Conservation (phyloP, 2,797 vertebrate genomes). For the Ctenosaura bakeri region DNA sequence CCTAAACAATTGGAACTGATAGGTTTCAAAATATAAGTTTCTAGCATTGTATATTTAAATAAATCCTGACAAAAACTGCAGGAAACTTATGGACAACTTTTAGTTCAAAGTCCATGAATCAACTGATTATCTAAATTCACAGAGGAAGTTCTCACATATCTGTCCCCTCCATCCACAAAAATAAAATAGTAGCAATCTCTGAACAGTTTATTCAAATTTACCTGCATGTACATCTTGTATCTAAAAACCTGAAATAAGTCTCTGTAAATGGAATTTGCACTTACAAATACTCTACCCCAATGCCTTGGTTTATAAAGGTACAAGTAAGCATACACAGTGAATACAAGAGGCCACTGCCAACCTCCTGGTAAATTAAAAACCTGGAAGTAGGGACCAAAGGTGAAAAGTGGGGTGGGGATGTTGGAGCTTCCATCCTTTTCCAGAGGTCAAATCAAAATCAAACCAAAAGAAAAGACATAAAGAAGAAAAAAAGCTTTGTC, state of each 20-base stretch:
- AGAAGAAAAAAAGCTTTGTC: not conserved
- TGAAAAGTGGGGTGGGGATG: too few relatives aligned
- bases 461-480: not conserved
- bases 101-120: too few relatives aligned
- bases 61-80: not conserved
- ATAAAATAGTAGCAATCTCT: too few relatives aligned
- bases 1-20: not conserved
- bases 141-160: too few relatives aligned
- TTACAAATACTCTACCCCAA: not conserved
- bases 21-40: not conserved
- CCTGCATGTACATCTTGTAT: not conserved
- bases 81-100: not conserved
- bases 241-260: not conserved
- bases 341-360: not conserved
- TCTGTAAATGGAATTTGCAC: not conserved
- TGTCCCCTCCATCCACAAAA: too few relatives aligned
- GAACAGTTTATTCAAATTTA: not conserved
- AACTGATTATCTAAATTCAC: too few relatives aligned
- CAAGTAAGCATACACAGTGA: not conserved
- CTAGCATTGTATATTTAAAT: not conserved
- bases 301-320: not conserved
- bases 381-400: not conserved
- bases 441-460: not conserved
- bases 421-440: too few relatives aligned
- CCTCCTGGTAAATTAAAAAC: not conserved